A percentile compares a stretch with the other conserved stretches of the same genome.
Conservation (phyloP, 2,113 vertebrate species). For the Gadus chalcogrammus region DNA sequence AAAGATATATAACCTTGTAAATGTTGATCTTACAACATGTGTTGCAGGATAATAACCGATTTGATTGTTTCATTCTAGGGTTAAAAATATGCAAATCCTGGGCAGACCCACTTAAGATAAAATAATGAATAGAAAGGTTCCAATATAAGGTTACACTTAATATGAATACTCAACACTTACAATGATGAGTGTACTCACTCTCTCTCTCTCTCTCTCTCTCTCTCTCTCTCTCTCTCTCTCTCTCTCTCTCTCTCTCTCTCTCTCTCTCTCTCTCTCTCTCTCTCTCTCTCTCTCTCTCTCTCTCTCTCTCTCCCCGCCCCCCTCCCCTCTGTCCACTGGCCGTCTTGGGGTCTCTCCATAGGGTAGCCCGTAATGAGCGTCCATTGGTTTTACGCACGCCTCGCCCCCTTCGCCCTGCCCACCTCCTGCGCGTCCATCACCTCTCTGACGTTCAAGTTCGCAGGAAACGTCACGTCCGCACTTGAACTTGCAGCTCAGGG, state of each 20-base stretch:
- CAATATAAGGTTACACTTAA: too few relatives aligned
- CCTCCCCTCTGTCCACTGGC: slow-evolving; percentile 73
- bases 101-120: too few relatives aligned
- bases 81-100: too few relatives aligned
- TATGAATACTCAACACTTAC: neutral
- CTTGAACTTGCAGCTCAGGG: slow-evolving; percentile 97
- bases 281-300: slow-evolving; percentile 8
- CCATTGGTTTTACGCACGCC: slow-evolving; percentile 88
- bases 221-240: too few relatives aligned
- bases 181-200: slow-evolving; percentile 4
- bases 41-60: too few relatives aligned
- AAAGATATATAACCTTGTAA: too few relatives aligned
- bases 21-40: too few relatives aligned
- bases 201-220: slow-evolving; percentile 18
- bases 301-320: neutral
- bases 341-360: slow-evolving; percentile 79
- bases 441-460: slow-evolving; percentile 99
- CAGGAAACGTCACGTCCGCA: slow-evolving; percentile 98
- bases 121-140: too few relatives aligned
- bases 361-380: slow-evolving; percentile 91
- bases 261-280: too few relatives aligned
- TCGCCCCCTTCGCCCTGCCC: slow-evolving; percentile 87
- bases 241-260: too few relatives aligned
- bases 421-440: slow-evolving; percentile 92
- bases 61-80: too few relatives aligned